Base-by-base conservation (phyloP, 2,888 invertebrate species). In the Xanthia icteritia region DNA sequence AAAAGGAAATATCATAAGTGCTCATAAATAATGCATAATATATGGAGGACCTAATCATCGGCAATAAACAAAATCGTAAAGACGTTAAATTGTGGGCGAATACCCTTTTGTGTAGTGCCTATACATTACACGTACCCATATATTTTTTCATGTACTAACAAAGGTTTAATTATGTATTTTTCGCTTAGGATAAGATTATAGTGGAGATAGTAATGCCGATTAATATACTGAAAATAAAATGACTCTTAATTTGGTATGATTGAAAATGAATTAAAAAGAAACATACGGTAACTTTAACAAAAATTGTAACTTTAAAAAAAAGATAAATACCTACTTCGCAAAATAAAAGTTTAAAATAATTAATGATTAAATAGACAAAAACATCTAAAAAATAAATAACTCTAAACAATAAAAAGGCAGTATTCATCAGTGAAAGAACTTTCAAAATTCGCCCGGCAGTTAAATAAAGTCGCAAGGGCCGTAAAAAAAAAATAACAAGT, bases 21-120 rank as follows among this genome's bases (percentile, higher is more conserved):
- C 74, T 82, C 75, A 82, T 86, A 85, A 86, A 86, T 85, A 88
- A 83, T 76, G 61, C 69, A 79, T 79, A 64, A 74, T 78, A 66
- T 81, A 76, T 74, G 68, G 70, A 83, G 72, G 75, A 79, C 72
- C 79, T 73, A 74, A 85, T 84, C 83, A 82, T 78, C 64, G 60
- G 39, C 72, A 73, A 76, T 83, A 85, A 73, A 79, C 81, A 70
- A 87, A 88, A 77, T 83, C 82, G 77, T 76, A 82, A 82, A 84
- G 78, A 81, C 76, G 54, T 76, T 76, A 81, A 71, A 78, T 79
- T 81, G 68, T 79, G 61, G 72, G 67, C 61, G 63, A 63, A 68
- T 64, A 83, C 79, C 76, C 76, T 71, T 76, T 81, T 66, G 61
- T 76, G 17, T 48, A 73, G 66, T 83, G 45, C 60, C 64, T 36